Evolutionary conservation across 2,113 vertebrate species (phyloP), one percentile per base, ranked within the genome.

Genomic region (Cromileptes altivelis): DNA sequence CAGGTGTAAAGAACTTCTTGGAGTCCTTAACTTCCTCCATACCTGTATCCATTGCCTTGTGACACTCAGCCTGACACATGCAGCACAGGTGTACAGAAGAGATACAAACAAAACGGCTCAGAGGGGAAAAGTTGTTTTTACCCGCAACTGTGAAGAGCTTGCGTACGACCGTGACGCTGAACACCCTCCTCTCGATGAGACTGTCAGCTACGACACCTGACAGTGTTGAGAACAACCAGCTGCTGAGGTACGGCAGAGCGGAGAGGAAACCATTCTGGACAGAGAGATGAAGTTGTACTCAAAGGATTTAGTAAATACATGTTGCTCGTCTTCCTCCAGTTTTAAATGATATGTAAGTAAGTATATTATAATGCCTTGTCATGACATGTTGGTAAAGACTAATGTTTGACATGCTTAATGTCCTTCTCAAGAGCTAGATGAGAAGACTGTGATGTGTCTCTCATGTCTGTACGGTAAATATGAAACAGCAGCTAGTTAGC

Each of bases 101-200:
- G 25, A 50, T 10, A 1, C 1, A 60, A 37, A 30, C 15, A 56
- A 6, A 57, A 11, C 63, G 12, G 18, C 61, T 21, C 6, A 12
- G 12, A 56, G 3, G 23, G 40, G 14, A 30, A 2, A 30, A 3
- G 23, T 2, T 33, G 3, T 1, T 4, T 90, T 93, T 81, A 94
- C 96, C 96, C 27, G 83, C 30, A 0, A 91, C 4, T 1, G 96
- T 97, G 81, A 97, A 97, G 78, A 96, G 75, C 57, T 97, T 97
- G 4, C 96, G 95, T 3, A 96, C 73, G 0, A 70, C 49, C 15
- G 95, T 88, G 81, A 94, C 1, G 27, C 94, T 93, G 80, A 96
- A 84, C 33, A 94, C 72, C 50, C 61, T 81, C 87, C 70, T 94
- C 90, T 94, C 91, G 23, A 94, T 92, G 53, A 97, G 82, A 25